Evolutionary conservation across 2,113 vertebrate genomes (phyloP).

Genomic region (Rhinolophus sinicus): DNA sequence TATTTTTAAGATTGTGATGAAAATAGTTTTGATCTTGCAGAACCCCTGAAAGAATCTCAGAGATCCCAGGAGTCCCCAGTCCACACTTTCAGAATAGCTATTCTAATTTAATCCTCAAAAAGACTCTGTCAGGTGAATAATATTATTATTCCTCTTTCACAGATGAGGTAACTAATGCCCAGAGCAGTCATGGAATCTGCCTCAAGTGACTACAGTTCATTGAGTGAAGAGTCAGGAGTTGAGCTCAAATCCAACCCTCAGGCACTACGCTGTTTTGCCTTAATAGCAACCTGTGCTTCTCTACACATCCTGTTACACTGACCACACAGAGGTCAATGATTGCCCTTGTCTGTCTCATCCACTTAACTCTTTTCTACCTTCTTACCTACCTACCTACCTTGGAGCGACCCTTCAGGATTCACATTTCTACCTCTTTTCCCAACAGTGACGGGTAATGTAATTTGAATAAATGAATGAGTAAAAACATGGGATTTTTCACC

Average conservation of each 20-base stretch:
- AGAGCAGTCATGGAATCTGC: background rate
- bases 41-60: background rate
- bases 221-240: background rate
- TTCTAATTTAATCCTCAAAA: background rate
- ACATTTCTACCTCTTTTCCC: conserved; percentile 20
- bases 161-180: background rate
- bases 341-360: background rate
- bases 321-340: background rate
- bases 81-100: background rate
- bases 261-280: background rate
- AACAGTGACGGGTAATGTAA: background rate
- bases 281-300: background rate
- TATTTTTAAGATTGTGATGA: background rate
- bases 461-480: background rate
- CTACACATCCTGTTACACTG: background rate
- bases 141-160: background rate
- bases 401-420: background rate
- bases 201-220: background rate
- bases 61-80: background rate
- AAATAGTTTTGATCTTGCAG: background rate
- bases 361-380: background rate
- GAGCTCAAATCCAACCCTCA: background rate
- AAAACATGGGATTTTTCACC: background rate
- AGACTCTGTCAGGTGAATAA: background rate
- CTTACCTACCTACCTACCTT: background rate